phyloP scores from a whole-genome alignment of 2,888 invertebrate species.

The Willowsia nigromaculata region DNA sequence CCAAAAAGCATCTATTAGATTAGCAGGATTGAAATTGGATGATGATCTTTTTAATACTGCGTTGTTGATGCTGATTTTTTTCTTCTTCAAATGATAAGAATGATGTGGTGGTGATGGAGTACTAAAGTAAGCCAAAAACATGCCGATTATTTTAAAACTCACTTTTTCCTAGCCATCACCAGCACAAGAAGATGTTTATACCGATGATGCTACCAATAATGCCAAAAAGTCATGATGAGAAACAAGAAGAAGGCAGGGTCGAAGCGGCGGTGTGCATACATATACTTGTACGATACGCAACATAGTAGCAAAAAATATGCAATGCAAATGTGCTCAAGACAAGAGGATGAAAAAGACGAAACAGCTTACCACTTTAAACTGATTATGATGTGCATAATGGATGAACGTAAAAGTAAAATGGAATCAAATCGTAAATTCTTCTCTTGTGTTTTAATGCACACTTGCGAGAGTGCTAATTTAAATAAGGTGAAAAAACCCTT shows the following conservation, averaged over 20 bases:
- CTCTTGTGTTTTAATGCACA: constrained; percentile 3
- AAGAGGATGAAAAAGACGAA: background rate
- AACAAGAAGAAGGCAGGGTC: constrained; percentile 27
- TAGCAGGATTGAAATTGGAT: constrained; percentile 37
- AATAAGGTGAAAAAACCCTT: constrained; percentile 69
- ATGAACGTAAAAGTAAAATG: constrained; percentile 51
- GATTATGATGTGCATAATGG: constrained; percentile 61
- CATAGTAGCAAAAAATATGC: constrained; percentile 43
- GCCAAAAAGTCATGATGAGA: background rate
- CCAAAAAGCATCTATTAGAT: constrained; percentile 44
- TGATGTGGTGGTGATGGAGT: constrained; percentile 36
- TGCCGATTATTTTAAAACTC: constrained; percentile 32
- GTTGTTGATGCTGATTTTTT: constrained; percentile 24
- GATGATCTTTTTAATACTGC: background rate
- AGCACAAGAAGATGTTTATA: background rate
- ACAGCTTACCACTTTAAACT: constrained; percentile 32
- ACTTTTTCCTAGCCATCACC: background rate
- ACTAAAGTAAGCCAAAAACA: constrained; percentile 62
- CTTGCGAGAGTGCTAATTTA: constrained; percentile 53
- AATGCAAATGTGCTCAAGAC: constrained; percentile 40
- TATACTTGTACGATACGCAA: background rate
- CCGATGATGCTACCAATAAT: background rate
- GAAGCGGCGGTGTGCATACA: constrained; percentile 13
- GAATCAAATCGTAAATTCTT: constrained; percentile 45
- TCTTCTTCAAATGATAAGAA: constrained; percentile 22